Evolutionary conservation across 2,888 invertebrate genomes (phyloP), one percentile per base, ranked within the genome.

Genomic region (Crepidodera aurea): DNA sequence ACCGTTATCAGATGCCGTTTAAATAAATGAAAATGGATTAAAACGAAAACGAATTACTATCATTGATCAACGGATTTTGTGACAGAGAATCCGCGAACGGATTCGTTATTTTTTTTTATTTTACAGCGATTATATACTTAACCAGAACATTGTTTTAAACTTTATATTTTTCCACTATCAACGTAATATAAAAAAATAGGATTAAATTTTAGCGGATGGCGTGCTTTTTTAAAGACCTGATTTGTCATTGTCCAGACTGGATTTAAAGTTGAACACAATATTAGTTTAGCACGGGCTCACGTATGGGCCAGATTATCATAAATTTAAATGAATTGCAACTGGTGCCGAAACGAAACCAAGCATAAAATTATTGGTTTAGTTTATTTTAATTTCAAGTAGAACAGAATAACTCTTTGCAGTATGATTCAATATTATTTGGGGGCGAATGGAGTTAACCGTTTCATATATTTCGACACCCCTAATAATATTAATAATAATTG

Each of bases 241-340:
- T 46, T 56, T 46, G 56, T 46, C 56, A 56, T 56, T 56, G 50
- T 48, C 48, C 37, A 27, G 46, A 22, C 37, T 50, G 50, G 57
- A 48, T 58, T 51, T 40, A 48, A 58, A 46, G 12, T 57, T 39
- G 58, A 50, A 57, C 50, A 48, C 46, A 56, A 56, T 56, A 56
- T 56, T 37, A 32, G 50, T 37, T 57, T 15, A 34, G 18, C 48
- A 39, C 48, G 40, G 58, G 51, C 50, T 40, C 51, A 50, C 57
- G 48, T 37, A 37, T 37, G 15, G 22, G 15, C 13, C 25, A 51
- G 40, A 51, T 58, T 51, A 40, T 29, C 50, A 58, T 58, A 58
- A 37, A 58, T 58, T 58, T 51, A 50, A 58, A 58, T 58, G 50
- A 29, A 39, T 50, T 27, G 34, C 13, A 48, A 46, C 50, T 57